Percentiles rank a stretch among this genome's conserved stretches.
phyloP scores from a whole-genome alignment of 2,797 vertebrate species.

The Muscicapa comitata region DNA sequence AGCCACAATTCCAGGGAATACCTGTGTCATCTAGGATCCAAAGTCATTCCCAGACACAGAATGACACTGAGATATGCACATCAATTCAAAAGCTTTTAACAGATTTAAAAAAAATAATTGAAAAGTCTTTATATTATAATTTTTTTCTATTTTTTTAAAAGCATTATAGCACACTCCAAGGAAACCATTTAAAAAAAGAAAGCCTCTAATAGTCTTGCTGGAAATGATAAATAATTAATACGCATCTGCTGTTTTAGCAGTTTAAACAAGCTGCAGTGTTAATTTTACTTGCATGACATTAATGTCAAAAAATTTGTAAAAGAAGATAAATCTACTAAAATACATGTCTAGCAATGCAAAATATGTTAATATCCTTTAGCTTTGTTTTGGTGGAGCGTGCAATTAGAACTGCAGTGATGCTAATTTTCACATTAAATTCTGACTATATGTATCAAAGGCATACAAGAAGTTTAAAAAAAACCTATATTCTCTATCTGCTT shows the following conservation, averaged over 20 bases:
- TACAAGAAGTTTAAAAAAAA: neutral
- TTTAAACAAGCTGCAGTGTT: neutral
- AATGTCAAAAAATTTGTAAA: neutral
- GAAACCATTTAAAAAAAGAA: neutral
- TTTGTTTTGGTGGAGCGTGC: neutral
- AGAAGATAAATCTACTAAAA: neutral
- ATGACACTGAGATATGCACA: neutral
- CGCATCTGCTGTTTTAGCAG: neutral
- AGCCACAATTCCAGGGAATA: neutral
- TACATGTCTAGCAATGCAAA: neutral
- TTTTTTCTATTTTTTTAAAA: neutral
- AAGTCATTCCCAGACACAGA: neutral
- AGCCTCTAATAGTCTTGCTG: neutral
- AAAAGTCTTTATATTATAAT: neutral
- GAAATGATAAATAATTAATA: neutral
- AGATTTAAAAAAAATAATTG: neutral
- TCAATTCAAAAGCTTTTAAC: neutral
- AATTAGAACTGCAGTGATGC: neutral
- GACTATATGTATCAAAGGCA: neutral
- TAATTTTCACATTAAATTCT: neutral
- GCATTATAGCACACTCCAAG: neutral
- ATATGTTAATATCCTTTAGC: neutral
- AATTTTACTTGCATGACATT: constrained; percentile 26
- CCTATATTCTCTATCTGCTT: neutral
- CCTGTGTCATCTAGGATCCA: neutral